Percentiles rank a stretch among this genome's conserved stretches.
Evolutionary conservation across 2,797 vertebrate genomes (phyloP).

Genomic region (Cynopterus sphinx): DNA sequence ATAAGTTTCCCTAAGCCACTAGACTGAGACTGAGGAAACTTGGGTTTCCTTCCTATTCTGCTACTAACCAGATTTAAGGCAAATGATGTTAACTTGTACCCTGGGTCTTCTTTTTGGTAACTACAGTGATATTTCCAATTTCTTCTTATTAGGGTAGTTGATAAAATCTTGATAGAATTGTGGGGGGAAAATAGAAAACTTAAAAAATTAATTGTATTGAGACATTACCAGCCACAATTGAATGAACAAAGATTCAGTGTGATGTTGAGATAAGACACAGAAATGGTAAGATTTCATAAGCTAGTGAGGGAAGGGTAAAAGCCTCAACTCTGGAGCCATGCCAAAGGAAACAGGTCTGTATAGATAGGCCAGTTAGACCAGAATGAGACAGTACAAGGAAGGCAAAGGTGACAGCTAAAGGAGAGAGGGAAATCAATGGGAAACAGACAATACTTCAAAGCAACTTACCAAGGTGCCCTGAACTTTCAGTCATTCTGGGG

Average conservation of each 20-base stretch:
- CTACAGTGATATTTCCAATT: background rate
- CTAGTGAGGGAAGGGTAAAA: background rate
- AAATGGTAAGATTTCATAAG: background rate
- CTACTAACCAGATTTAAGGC: background rate
- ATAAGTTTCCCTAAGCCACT: background rate
- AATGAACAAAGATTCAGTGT: background rate
- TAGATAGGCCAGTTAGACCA: background rate
- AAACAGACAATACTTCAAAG: background rate
- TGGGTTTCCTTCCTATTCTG: background rate
- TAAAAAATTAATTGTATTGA: background rate
- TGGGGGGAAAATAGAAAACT: background rate
- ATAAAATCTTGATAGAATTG: background rate
- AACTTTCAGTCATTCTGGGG: background rate
- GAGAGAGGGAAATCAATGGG: background rate
- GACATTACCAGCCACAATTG: background rate
- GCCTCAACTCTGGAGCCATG: background rate
- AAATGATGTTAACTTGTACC: background rate
- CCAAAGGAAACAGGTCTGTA: background rate
- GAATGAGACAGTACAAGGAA: background rate
- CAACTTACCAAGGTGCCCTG: background rate
- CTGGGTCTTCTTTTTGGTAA: background rate
- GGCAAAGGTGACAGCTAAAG: background rate
- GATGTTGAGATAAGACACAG: background rate
- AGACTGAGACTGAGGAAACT: background rate
- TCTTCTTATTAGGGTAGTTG: background rate